A percentile compares a stretch with the other conserved stretches of the same genome.
Evolutionary conservation across 2,113 vertebrate species (phyloP).

Genomic region (Spizaetus ornatus): DNA sequence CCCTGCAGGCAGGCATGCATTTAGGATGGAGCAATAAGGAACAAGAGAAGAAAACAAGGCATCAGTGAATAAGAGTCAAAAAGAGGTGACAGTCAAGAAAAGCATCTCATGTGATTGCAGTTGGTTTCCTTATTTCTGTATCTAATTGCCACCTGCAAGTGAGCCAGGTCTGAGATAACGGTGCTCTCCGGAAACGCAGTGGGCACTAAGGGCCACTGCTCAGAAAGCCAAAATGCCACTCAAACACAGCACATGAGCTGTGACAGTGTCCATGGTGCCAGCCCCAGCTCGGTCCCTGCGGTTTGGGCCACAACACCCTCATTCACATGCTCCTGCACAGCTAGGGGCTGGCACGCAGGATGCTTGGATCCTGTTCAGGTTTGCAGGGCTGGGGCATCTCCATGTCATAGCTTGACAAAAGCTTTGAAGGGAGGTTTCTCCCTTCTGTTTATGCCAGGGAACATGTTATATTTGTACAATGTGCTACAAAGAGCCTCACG

Average conservation of each 20-base stretch:
- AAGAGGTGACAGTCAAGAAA: not conserved
- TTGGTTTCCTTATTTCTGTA: not conserved
- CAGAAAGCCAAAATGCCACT: not conserved
- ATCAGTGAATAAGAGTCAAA: not conserved
- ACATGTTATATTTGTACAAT: accelerated
- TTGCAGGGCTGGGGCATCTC: not conserved
- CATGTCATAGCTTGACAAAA: accelerated
- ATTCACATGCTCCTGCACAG: accelerated
- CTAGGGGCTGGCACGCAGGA: accelerated
- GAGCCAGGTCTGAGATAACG: not conserved
- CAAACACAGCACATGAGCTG: accelerated
- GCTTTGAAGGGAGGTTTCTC: not conserved
- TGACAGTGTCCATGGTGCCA: not conserved
- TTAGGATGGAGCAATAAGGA: not conserved
- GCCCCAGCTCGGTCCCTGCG: accelerated
- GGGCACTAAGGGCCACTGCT: not conserved
- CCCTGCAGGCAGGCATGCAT: slow-evolving; percentile 24
- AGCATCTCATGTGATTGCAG: not conserved
- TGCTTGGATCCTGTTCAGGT: not conserved
- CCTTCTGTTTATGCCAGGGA: not conserved
- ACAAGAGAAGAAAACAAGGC: not conserved
- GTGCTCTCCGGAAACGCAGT: not conserved
- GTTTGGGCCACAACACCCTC: not conserved
- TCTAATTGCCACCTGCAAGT: not conserved
- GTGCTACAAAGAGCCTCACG: accelerated